A percentile compares a stretch with the other conserved stretches of the same genome.
Evolutionary conservation across 2,888 invertebrate species (phyloP).

Genomic region (Drosophila formosana): DNA sequence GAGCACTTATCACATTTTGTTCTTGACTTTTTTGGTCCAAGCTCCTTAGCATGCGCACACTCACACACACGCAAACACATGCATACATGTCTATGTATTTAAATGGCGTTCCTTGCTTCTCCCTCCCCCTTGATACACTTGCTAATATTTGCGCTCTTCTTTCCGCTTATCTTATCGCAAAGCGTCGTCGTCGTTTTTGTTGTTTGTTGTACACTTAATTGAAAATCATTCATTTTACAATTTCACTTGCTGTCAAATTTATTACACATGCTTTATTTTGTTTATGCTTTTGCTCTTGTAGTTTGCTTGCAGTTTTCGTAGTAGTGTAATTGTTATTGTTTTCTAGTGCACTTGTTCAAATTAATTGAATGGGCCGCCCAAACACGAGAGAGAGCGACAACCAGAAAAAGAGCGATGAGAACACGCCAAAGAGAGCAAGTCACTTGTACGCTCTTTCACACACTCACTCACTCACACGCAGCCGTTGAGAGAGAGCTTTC

Average conservation of each 20-base stretch:
- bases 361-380: conserved; percentile 66
- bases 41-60: conserved; percentile 47
- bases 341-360: conserved; percentile 76
- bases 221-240: conserved; percentile 73
- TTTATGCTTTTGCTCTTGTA: conserved; percentile 42
- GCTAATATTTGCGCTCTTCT: conserved; percentile 62
- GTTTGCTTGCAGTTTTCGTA: conserved; percentile 42
- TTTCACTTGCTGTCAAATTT: conserved; percentile 56
- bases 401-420: conserved; percentile 11
- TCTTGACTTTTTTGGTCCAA: conserved; percentile 50
- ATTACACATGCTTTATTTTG: conserved; percentile 51
- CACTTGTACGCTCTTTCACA: conserved; percentile 47
- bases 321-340: conserved; percentile 65
- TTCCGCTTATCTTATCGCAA: conserved; percentile 67
- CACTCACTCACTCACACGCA: conserved; percentile 14
- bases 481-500: conserved; percentile 40
- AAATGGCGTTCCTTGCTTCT: conserved; percentile 28
- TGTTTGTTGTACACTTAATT: conserved; percentile 67
- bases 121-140: conserved; percentile 49
- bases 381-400: conserved; percentile 18
- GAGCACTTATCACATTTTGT: conserved; percentile 55
- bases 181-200: conserved; percentile 22
- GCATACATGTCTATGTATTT: conserved; percentile 2
- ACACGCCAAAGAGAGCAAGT: conserved; percentile 13
- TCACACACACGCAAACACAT: conserved; percentile 8